Percentiles rank a stretch among this genome's conserved stretches.
Evolutionary conservation across 2,113 vertebrate species (phyloP).

Genomic region (Gyps fulvus): DNA sequence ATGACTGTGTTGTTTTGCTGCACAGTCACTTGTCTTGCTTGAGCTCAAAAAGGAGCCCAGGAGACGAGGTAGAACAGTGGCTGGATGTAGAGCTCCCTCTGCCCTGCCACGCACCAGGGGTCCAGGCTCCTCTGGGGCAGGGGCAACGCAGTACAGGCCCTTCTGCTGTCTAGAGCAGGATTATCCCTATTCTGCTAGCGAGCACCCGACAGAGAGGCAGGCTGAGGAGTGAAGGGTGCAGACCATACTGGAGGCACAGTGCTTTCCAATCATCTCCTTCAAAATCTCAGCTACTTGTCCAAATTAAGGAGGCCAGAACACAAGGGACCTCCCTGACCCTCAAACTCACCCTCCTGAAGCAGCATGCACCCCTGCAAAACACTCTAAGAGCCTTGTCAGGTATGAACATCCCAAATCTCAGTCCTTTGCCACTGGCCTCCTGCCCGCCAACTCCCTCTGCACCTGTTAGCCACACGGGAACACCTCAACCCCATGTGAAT

Average conservation of each 20-base stretch:
- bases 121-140: neutral
- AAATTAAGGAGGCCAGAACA: neutral
- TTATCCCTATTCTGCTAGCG: neutral
- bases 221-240: neutral
- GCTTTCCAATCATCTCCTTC: neutral
- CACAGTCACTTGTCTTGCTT: neutral
- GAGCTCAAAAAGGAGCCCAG: neutral
- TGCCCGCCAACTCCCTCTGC: neutral
- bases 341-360: neutral
- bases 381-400: neutral
- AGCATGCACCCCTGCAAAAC: neutral
- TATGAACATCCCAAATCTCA: neutral
- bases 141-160: rapidly evolving
- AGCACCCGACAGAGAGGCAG: neutral
- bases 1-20: neutral
- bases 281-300: neutral
- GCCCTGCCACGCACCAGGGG: neutral
- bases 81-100: neutral
- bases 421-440: neutral
- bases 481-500: neutral
- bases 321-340: neutral
- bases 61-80: neutral
- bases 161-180: neutral
- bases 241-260: neutral
- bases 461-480: neutral